Evolutionary conservation across 2,113 vertebrate species (phyloP), one percentile per base, ranked within the genome.

Genomic region (Aythya baeri): DNA sequence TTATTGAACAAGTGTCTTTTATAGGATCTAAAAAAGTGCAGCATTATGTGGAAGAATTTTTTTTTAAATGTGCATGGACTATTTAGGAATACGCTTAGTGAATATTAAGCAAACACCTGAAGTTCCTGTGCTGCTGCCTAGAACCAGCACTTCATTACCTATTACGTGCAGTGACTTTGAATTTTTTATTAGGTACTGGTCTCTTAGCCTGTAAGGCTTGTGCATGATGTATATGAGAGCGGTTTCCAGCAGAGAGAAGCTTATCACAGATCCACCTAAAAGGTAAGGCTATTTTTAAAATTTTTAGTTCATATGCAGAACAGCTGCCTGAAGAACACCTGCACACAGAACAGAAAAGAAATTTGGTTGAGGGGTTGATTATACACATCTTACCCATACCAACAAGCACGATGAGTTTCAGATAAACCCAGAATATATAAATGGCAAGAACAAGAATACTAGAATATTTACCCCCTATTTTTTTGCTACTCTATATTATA

Each of bases 21-120:
- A 91, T 79, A 83, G 18, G 71, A 59, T 89, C 54, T 92, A 81
- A 95, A 96, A 96, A 93, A 95, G 68, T 94, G 79, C 36, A 91
- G 91, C 66, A 94, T 96, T 88, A 83, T 94, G 49, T 84, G 79
- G 94, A 93, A 82, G 84, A 87, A 91, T 49, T 72, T 91, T 97
- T 84, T 84, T 18, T 23, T 76, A 95, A 96, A 88, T 96, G 82
- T 86, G 70, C 94, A 96, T 87, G 91, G 81, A 96, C 86, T 97
- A 92, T 96, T 88, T 96, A 86, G 9, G 91, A 88, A 94, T 96
- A 86, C 71, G 89, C 73, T 91, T 78, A 57, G 68, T 97, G 96
- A 97, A 97, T 97, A 96, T 96, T 97, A 97, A 97, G 89, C 93
- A 96, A 97, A 97, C 94, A 93, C 75, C 88, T 96, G 94, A 97